Base-by-base conservation (phyloP, 2,113 vertebrate genomes). In the Chascanopsetta lugubris region DNA sequence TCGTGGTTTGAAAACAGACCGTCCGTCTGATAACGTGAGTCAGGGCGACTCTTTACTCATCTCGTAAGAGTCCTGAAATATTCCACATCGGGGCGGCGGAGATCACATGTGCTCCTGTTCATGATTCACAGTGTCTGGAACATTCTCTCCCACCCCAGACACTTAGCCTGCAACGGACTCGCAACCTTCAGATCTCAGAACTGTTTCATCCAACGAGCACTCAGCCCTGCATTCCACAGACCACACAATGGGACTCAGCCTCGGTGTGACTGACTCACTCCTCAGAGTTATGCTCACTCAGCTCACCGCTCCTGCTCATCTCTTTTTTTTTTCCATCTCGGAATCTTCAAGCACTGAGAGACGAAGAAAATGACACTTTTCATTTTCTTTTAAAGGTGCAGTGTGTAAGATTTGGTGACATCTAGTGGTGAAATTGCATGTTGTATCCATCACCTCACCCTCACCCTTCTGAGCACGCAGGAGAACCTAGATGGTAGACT, bases 231-330 rank as follows among this genome's bases (percentile, higher is more conserved):
- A 61, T 68, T 79, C 62, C 66, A 27, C 30, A 62, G 69, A 74
- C 57, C 51, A 69, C 71, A 79, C 74, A 76, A 72, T 66, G 75
- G 58, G 48, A 73, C 59, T 76, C 53, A 71, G 71, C 54, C 77
- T 76, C 47, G 61, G 58, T 77, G 64, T 49, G 75, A 60, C 51
- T 83, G 76, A 83, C 36, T 83, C 79, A 79, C 20, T 17, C 59
- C 43, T 70, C 25, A 32, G 29, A 56, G 43, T 48, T 63, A 63
- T 54, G 61, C 57, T 61, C 22, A 54, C 61, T 61, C 25, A 18
- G 56, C 58, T 62, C 53, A 22, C 27, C 43, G 55, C 49, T 46
- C 3, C 62, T 51, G 58, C 49, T 72, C 82, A 72, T 69, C 71
- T 67, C 38, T 61, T 61, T 72, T 72, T 9, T 9, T 6, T 36